Percentiles rank a stretch among this genome's conserved stretches.
phyloP scores from a whole-genome alignment of 2,113 vertebrate genomes.

The Athene cunicularia region DNA sequence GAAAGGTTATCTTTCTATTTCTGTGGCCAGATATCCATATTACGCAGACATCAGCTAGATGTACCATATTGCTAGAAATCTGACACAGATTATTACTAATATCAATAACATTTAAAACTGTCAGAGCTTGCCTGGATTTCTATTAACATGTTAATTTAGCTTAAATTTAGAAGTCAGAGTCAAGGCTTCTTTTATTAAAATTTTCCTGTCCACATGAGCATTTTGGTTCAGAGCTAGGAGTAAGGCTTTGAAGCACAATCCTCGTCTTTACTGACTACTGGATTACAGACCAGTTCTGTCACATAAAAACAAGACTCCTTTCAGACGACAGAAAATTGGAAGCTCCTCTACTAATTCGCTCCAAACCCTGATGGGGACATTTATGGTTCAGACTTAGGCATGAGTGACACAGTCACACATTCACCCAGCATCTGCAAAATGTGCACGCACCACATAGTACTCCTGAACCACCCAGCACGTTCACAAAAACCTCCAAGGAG shows the following conservation, averaged over 20 bases:
- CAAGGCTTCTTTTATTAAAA: not conserved
- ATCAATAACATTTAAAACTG: not conserved
- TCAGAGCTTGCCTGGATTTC: not conserved
- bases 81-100: not conserved
- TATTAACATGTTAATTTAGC: not conserved
- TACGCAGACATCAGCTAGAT: not conserved
- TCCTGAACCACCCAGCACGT: not conserved
- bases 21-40: not conserved
- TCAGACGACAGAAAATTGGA: not conserved
- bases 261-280: not conserved
- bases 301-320: not conserved
- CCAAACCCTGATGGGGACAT: not conserved
- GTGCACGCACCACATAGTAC: accelerated
- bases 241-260: not conserved
- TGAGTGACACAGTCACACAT: not conserved
- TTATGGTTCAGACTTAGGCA: not conserved
- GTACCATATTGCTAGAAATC: not conserved
- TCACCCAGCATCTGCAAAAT: not conserved
- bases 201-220: not conserved
- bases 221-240: not conserved
- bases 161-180: not conserved
- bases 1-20: not conserved
- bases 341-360: not conserved
- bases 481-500: not conserved
- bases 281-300: not conserved